Evolutionary conservation across 2,113 vertebrate species (phyloP).

Genomic region (Manacus vitellinus): DNA sequence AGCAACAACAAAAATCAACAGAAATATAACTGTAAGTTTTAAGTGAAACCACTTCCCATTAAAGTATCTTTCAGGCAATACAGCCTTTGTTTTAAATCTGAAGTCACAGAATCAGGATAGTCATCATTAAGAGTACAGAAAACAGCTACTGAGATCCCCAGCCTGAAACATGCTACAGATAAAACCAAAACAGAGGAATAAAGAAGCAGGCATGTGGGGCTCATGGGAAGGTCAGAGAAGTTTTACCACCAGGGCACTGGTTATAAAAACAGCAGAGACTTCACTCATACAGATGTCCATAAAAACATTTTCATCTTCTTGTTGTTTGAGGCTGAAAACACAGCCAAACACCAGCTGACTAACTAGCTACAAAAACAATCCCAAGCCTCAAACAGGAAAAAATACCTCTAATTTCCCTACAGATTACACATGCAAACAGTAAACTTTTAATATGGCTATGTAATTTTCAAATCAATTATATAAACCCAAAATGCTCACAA

Average conservation of each 20-base stretch:
- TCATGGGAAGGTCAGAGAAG: neutral
- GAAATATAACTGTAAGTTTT: neutral
- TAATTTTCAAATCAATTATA: neutral
- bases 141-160: neutral
- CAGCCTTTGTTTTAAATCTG: neutral
- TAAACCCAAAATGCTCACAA: neutral
- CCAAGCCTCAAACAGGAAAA: neutral
- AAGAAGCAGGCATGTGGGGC: neutral
- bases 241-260: neutral
- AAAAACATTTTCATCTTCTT: neutral
- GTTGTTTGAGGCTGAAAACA: neutral
- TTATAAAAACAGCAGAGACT: neutral
- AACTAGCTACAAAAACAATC: neutral
- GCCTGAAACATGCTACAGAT: neutral
- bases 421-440: neutral
- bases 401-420: neutral
- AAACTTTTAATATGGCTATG: neutral
- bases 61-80: neutral
- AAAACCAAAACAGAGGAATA: neutral
- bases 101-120: neutral
- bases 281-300: neutral
- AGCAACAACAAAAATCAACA: neutral
- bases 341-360: neutral
- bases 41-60: neutral
- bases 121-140: neutral